Evolutionary conservation across 1,140 invertebrate species (phyloP), one percentile per base, ranked within the genome.

Genomic region (Drosophila parvula): DNA sequence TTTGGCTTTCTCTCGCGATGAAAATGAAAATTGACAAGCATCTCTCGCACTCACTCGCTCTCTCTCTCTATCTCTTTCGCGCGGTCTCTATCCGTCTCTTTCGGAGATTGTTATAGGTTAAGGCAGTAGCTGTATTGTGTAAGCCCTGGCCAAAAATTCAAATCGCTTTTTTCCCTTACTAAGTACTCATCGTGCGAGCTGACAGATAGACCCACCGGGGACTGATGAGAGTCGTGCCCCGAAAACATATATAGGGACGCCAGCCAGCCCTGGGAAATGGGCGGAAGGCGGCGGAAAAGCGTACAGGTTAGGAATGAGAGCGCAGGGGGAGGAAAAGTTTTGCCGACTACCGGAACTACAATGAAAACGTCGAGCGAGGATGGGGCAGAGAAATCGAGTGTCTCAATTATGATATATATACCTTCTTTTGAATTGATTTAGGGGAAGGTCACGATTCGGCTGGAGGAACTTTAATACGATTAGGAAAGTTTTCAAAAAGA

Each of bases 1-100:
- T 83, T 84, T 74, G 56, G 34, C 67, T 36, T 47, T 40, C 22
- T 30, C 50, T 59, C 53, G 68, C 40, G 59, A 55, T 73, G 48
- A 73, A 71, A 74, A 74, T 64, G 59, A 75, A 75, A 75, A 57
- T 57, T 75, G 71, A 50, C 51, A 55, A 43, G 50, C 56, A 16
- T 38, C 67, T 30, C 63, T 16, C 34, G 16, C 28, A 22, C 22
- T 27, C 48, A 14, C 12, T 28, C 6, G 1, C 32, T 32, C 36
- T n/a, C 60, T 16, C 7, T 40, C 16, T 12, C 7, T 11, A 11
- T 7, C 18, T 9, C n/a, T 18, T 11, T 32, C 28, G 16, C n/a
- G 8, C 11, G 28, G 14, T 45, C 14, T 28, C 6, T 18, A 28
- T 30, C n/a, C 9, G 0, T 43, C 30, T 51, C 44, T 36, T 12